Percentiles rank a stretch among this genome's conserved stretches.
These are phyloP conservation scores for Petrophora chlorosata DNA, from an alignment of 2,888 invertebrate species.

Conservation along the genomic window DNA sequence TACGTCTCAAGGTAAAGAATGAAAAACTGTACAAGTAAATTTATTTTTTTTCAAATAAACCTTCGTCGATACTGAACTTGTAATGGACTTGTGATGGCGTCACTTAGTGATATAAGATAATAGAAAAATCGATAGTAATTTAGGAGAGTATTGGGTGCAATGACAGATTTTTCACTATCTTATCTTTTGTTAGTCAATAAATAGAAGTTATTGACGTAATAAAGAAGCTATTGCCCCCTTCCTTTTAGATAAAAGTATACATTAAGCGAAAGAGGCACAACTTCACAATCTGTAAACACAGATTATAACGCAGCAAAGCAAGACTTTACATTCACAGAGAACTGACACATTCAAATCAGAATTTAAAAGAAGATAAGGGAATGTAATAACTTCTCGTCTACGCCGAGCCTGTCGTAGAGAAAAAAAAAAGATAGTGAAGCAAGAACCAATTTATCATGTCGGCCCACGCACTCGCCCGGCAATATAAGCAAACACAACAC, in stretches of 20 bases:
- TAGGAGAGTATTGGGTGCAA: slow-evolving; percentile 34
- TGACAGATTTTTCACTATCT: slow-evolving; percentile 32
- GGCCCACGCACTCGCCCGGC: slow-evolving; percentile 74
- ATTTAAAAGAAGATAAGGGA: slow-evolving; percentile 52
- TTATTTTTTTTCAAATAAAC: too few species aligned
- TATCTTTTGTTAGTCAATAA: slow-evolving; percentile 41
- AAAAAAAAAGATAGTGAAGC: slow-evolving; percentile 65
- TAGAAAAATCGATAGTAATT: slow-evolving; percentile 30
- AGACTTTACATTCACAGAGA: slow-evolving; percentile 36
- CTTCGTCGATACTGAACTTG: too few species aligned
- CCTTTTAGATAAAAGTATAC: slow-evolving; percentile 61
- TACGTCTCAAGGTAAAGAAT: slow-evolving; percentile 6
- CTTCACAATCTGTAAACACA: slow-evolving; percentile 44
- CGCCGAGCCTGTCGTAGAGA: slow-evolving; percentile 70
- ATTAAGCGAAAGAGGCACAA: slow-evolving; percentile 58
- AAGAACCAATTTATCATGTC: slow-evolving; percentile 78
- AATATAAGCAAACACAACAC: slow-evolving; percentile 73
- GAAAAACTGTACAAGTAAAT: not conserved
- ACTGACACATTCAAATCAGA: slow-evolving; percentile 53
- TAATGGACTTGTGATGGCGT: not conserved
- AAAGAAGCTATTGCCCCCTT: slow-evolving; percentile 60
- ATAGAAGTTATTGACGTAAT: slow-evolving; percentile 44
- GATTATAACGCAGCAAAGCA: slow-evolving; percentile 6
- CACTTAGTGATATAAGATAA: not conserved
- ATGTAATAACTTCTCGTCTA: slow-evolving; percentile 68